phyloP scores from a whole-genome alignment of 2,113 vertebrate species.

The Panurus biarmicus region DNA sequence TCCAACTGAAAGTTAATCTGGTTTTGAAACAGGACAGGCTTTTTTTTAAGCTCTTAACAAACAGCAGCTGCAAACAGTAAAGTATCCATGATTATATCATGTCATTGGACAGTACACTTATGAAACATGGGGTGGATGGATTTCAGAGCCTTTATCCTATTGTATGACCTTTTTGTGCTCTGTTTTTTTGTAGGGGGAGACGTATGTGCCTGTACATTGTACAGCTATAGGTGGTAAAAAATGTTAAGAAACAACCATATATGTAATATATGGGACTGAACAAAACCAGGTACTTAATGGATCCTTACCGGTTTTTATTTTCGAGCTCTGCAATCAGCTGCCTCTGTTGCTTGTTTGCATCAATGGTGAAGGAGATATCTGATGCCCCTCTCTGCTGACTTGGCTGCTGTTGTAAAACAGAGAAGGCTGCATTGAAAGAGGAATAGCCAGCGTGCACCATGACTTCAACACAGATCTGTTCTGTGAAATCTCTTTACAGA shows the following conservation, averaged over 20 bases:
- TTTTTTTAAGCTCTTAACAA: not conserved
- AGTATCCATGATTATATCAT: not conserved
- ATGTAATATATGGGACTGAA: not conserved
- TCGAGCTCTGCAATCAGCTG: constrained; percentile 98
- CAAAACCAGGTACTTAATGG: not conserved
- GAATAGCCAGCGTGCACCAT: not conserved
- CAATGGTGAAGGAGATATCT: constrained; percentile 91
- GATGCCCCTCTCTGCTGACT: constrained; percentile 84
- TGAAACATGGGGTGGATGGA: not conserved
- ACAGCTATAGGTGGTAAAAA: not conserved
- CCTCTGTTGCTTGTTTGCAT: constrained; percentile 94
- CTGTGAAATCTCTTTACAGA: not conserved
- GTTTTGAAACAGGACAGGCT: not conserved
- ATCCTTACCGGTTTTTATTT: constrained; percentile 91
- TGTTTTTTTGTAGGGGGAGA: not conserved
- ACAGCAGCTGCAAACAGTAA: constrained; percentile 14
- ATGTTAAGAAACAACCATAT: not conserved
- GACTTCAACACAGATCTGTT: not conserved
- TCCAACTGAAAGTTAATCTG: not conserved
- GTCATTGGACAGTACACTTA: not conserved
- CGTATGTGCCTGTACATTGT: not conserved
- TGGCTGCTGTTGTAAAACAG: constrained; percentile 77
- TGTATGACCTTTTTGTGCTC: not conserved
- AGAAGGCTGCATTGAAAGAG: not conserved
- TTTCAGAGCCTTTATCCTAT: not conserved